Evolutionary conservation across 92 coral and sea anemone species (phyloP), one percentile per base, ranked within the genome.

Genomic region (Parazoanthus swiftii): DNA sequence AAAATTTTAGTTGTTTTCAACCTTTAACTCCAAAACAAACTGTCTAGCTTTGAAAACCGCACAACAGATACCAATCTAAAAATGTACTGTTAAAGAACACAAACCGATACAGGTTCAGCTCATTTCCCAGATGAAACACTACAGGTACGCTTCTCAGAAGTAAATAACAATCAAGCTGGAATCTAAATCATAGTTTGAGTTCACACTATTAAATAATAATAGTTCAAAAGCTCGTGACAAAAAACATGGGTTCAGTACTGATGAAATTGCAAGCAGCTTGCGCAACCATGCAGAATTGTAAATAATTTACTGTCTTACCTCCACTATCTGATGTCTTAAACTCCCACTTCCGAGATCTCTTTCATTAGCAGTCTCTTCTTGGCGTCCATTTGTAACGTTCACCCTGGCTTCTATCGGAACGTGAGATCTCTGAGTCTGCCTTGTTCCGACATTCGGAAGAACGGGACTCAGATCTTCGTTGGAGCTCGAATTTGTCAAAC

Each of bases 291-390:
- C 59, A 54, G 14, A 54, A 54, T 54, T 13, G 42, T 77, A 13
- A 86, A 58, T 50, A 86, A 86, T 85, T 90, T 86, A 74, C 63
- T 86, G 1, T 36, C 81, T 70, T 58, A 86, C 82, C 89, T 91
- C 56, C 44, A 88, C 15, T 80, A 85, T 3, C 15, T 89, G 88
- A 65, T 88, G 81, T 72, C 73, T 88, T 25, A 88, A 74, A 38
- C 85, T 89, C 8, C 95, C 93, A 74, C 75, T 71, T 44, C 97
- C 97, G 89, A 94, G 93, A 88, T 94, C 97, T 84, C 92, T 90
- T 71, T 94, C 96, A 71, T 80, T 88, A 79, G 77, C 72, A 65
- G 88, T 85, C 82, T 85, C 65, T 36, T 67, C 87, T 71, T 46
- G 67, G 37, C 13, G 44, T 72, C 79, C 79, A 84, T 84, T 84